Evolutionary conservation across 2,797 vertebrate genomes (phyloP), one percentile per base, ranked within the genome.

Genomic region (Champsocephalus esox): DNA sequence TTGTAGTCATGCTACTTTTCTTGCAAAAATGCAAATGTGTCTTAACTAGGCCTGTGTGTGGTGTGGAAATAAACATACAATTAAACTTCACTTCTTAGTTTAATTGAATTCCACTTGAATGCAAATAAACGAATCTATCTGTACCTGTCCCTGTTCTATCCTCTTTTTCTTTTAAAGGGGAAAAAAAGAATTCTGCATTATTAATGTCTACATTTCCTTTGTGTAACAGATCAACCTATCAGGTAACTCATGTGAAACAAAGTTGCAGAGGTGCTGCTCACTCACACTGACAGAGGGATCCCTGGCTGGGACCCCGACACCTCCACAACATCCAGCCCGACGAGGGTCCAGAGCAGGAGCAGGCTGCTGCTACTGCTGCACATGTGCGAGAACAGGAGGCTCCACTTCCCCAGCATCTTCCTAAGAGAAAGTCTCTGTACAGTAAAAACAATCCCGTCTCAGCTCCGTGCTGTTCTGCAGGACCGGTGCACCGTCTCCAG

Each of bases 221-320:
- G 7, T 45, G 21, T 28, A 3, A 65, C 5, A 32, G 4, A 44
- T 48, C 45, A 28, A 52, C 32, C 61, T 32, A 11, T 74, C 0
- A n/a, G 1, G 48, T 2, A n/a, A 51, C 24, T 67, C 63, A 28
- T 13, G 44, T 34, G 41, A 73, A 52, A 52, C 43, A 76, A 84
- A 91, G 81, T 88, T 87, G 50, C 28, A 70, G 51, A 76, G 75
- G 61, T 28, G 81, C 70, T 28, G 66, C 57, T 84, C 91, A 99
- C 98, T 99, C 96, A 99, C 98, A 98, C 97, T 64, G 97, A 97
- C 83, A 98, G 94, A 83, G 98, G 98, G 87, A 99, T 99, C 90
- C 97, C 97, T 94, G 96, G 97, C 94, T 97, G 96, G 85, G 97
- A 96, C 86, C 94, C 96, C 88, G 92, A 91, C 91, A 92, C 95